Percentiles rank a stretch among this genome's conserved stretches.
phyloP scores from a whole-genome alignment of 2,113 vertebrate genomes.

The Hassar affinis region DNA sequence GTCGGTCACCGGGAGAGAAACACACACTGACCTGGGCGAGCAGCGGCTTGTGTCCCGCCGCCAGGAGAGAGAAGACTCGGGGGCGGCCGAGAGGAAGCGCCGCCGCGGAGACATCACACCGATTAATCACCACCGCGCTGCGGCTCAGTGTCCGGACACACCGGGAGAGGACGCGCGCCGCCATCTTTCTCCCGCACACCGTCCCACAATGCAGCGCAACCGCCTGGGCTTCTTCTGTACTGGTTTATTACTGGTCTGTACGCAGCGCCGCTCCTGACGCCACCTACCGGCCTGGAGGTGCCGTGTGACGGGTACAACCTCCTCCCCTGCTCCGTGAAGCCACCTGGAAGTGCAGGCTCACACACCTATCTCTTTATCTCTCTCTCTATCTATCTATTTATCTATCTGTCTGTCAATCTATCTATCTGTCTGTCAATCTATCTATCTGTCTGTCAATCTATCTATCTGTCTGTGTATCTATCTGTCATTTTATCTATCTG shows the following conservation, averaged over 20 bases:
- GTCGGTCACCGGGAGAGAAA: conserved; percentile 16
- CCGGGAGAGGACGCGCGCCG: conserved; percentile 81
- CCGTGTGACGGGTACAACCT: too few relatives aligned
- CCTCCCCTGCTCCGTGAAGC: too few relatives aligned
- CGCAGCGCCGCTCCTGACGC: neutral
- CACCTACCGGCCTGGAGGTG: neutral
- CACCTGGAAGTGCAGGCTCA: too few relatives aligned
- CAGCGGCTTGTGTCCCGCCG: conserved; percentile 55
- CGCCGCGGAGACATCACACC: conserved; percentile 49
- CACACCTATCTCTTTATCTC: too few relatives aligned
- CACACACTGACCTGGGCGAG: conserved; percentile 63
- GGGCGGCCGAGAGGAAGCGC: conserved; percentile 33
- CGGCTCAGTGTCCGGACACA: conserved; percentile 73
- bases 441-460: too few relatives aligned
- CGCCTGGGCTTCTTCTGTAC: neutral
- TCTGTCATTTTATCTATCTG: too few relatives aligned
- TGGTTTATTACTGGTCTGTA: neutral
- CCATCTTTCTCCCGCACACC: conserved; percentile 73
- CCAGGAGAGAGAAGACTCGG: conserved; percentile 57
- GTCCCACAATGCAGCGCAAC: conserved; percentile 66
- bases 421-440: too few relatives aligned
- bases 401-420: too few relatives aligned
- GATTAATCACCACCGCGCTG: conserved; percentile 56
- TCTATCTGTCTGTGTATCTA: too few relatives aligned
- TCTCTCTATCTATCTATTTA: too few relatives aligned